Evolutionary conservation across 2,888 invertebrate species (phyloP), one percentile per base, ranked within the genome.

Genomic region (Tuberolachnus salignus): DNA sequence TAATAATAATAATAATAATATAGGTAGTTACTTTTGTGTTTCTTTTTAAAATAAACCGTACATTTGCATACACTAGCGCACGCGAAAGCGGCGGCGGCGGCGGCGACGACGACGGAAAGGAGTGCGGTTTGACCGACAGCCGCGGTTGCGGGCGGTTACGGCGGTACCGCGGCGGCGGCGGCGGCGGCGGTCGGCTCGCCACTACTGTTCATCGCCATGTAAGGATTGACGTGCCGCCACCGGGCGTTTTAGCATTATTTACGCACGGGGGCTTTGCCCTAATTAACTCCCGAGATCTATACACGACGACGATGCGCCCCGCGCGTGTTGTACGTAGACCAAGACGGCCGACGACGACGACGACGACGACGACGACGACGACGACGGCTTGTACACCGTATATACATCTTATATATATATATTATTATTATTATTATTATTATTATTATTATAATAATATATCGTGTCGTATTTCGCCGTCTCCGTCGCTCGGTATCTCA

Each of bases 181-280:
- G 9, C 46, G 13, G n/a, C 44, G 34, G 51, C 34, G 21, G 19
- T n/a, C 21, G 23, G 21, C 11, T n/a, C n/a, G 70, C 67, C n/a
- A n/a, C n/a, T n/a, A 78, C 78, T 78, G 78, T 78, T 78, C 69
- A 69, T 78, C 51, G 69, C 78, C 78, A 69, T 78, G 78, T 78
- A 78, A 69, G 78, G 78, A 78, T 78, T 78, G 78, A 78, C 78
- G 59, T 69, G 69, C 69, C 63, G 42, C 49, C 57, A 59, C 49
- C 49, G 42, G 53, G 53, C 67, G 69, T 49, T 59, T 69, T 44
- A 78, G 49, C 57, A 59, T 67, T 78, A 59, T 61, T 69, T 34
- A 34, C 34, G 14, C 74, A 53, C 64, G 75, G 67, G 78, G 78
- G 69, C 78, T 69, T 78, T 61, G 78, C 69, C 78, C 78, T 78